These are phyloP conservation scores for Enteromius radiatus DNA, from an alignment of 2,797 vertebrate genomes.

Conservation along the genomic window DNA sequence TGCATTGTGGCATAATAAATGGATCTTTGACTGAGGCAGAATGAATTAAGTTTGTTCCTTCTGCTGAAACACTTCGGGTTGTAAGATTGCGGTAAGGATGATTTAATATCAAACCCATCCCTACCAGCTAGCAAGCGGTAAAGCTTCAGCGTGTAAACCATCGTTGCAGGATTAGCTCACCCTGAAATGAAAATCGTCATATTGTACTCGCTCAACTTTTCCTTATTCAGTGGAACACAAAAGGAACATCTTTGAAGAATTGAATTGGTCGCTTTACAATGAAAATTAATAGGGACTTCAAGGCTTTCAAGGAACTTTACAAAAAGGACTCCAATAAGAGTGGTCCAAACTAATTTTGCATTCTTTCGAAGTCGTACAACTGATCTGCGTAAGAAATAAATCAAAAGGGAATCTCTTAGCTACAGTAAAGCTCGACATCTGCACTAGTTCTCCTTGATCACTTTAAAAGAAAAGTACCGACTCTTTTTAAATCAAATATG, in stretches of 20 bases:
- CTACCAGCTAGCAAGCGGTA: not conserved
- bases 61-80: not conserved
- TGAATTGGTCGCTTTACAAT: not conserved
- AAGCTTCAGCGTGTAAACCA: not conserved
- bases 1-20: slow-evolving; percentile 42
- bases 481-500: not conserved
- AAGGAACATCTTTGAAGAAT: not conserved
- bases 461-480: not conserved
- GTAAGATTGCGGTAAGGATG: not conserved
- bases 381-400: not conserved
- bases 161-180: not conserved
- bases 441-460: not conserved
- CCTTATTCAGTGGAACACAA: not conserved
- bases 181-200: slow-evolving; percentile 5
- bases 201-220: not conserved
- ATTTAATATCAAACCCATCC: slow-evolving; percentile 3
- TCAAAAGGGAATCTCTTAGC: not conserved
- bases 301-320: not conserved
- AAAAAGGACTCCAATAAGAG: slow-evolving; percentile 1
- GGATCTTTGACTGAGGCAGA: slow-evolving; percentile 9
- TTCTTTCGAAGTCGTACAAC: not conserved
- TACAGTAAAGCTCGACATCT: not conserved
- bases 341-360: not conserved
- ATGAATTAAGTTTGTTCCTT: not conserved
- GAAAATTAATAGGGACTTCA: not conserved